phyloP scores from a whole-genome alignment of 2,888 invertebrate genomes.

The Ephialtes manifestator region DNA sequence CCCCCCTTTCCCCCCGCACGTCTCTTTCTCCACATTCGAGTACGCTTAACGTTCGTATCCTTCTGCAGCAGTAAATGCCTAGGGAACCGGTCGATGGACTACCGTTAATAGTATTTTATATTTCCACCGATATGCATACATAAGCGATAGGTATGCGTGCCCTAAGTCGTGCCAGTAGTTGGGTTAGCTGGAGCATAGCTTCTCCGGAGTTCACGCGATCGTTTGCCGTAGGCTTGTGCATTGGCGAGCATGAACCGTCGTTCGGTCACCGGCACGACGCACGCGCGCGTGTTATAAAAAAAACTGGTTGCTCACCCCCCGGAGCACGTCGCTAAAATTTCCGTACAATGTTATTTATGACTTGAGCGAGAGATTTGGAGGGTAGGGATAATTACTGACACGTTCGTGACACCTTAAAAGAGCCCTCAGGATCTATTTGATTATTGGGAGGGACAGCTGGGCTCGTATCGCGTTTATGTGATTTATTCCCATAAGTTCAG shows the following conservation, averaged over 20 bases:
- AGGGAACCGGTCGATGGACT: conserved; percentile 62
- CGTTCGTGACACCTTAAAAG: conserved; percentile 51
- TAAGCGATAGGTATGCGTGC: conserved; percentile 11
- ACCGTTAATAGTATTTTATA: conserved; percentile 62
- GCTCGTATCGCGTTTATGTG: conserved; percentile 19
- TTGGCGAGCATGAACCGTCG: conserved; percentile 26
- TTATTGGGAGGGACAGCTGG: conserved; percentile 6
- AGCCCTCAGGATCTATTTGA: conserved; percentile 30
- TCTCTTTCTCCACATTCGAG: background rate
- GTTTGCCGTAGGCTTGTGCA: conserved; percentile 12
- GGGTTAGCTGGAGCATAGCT: background rate
- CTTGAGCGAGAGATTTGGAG: background rate
- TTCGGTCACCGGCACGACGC: conserved; percentile 36
- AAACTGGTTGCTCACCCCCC: conserved; percentile 18
- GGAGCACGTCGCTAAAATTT: conserved; percentile 38
- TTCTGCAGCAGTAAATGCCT: conserved; percentile 22
- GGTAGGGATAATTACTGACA: conserved; percentile 54
- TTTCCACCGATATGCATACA: conserved; percentile 27
- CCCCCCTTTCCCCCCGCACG: background rate
- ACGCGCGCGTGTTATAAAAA: conserved; percentile 9
- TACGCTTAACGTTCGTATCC: conserved; percentile 16
- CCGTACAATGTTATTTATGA: conserved; percentile 55
- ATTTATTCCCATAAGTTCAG: conserved; percentile 20
- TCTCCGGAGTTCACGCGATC: conserved; percentile 18
- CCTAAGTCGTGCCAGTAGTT: background rate